Evolutionary conservation across 2,888 invertebrate species (phyloP).

Genomic region (Drosophila gaucha): DNA sequence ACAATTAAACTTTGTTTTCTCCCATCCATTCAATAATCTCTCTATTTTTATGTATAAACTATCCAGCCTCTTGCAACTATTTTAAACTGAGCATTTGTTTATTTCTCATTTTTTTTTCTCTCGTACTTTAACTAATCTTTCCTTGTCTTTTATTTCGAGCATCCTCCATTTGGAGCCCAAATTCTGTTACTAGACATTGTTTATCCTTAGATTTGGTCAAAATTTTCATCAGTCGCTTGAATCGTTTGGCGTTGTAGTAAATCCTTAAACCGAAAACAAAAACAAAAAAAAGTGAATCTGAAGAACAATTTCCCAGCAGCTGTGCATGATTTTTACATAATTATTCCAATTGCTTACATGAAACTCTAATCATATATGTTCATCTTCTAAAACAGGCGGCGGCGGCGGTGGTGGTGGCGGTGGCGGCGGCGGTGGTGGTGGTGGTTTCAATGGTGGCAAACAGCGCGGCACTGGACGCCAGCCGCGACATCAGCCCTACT

Average conservation of each 20-base stretch:
- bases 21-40: slow-evolving; percentile 13
- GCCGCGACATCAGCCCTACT: slow-evolving; percentile 96
- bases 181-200: slow-evolving; percentile 46
- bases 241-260: slow-evolving; percentile 64
- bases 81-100: slow-evolving; percentile 32
- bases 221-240: slow-evolving; percentile 62
- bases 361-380: slow-evolving; percentile 18
- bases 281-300: slow-evolving; percentile 2
- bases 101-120: too few relatives aligned
- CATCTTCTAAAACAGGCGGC: slow-evolving; percentile 63
- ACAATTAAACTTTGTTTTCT: slow-evolving; percentile 16
- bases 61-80: slow-evolving; percentile 26
- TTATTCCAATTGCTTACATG: slow-evolving; percentile 4
- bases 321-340: slow-evolving; percentile 36
- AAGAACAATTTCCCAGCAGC: slow-evolving; percentile 35
- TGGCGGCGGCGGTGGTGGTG: too few relatives aligned
- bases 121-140: slow-evolving; percentile 39
- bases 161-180: slow-evolving; percentile 46
- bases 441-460: slow-evolving; percentile 91
- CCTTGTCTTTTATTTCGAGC: slow-evolving; percentile 43
- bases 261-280: slow-evolving; percentile 21
- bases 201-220: slow-evolving; percentile 75
- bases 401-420: slow-evolving; percentile 79
- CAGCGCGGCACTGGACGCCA: slow-evolving; percentile 92
- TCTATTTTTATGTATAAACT: slow-evolving; percentile 19